Base-by-base conservation (phyloP, 2,888 invertebrate species). In the Cremastinae sp. region DNA sequence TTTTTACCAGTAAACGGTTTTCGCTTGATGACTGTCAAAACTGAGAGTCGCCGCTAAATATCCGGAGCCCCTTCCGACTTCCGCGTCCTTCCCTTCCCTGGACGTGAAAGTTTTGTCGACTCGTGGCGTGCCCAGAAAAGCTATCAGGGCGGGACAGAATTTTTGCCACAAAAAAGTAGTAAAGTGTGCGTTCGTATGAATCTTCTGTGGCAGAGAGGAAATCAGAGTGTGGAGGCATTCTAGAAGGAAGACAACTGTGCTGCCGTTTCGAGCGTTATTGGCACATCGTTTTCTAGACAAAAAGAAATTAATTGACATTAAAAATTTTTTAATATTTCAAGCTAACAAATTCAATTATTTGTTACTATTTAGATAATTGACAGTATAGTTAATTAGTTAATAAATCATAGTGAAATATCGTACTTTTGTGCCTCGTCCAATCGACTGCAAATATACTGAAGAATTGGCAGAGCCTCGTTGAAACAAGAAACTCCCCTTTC, bases 161-260 rank as follows among this genome's bases (percentile, higher is more conserved):
- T 96, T 95, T 89, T 97, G 97, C 98, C 98, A 96, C 8, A 96
- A 91, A 85, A 96, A 96, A 2, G 96, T 95, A 0, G 96, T 96
- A 86, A 96, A 96, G 89, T 96, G 96, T 0, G 94, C 93, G 90
- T 96, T 96, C 1, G 94, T 94, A 83, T 95, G 95, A 7, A 96
- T 96, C 81, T 95, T 93, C 82, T 95, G 95, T 0, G 96, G 96
- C 61, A 96, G 90, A 61, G 96, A 96, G 8, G 95, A 95, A 84
- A 96, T 94, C 73, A 97, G 90, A 0, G 97, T 96, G 76, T 96
- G 91, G 66, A 97, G 92, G 86, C 97, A 97, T 88, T 97, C 97
- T 71, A 97, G 91, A 71, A 97, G 93, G 88, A 96, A 96, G 1
- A 97, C 91, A n/a, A 93, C 91, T 0, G 94, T 94, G 38, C 92